phyloP scores from a whole-genome alignment of 2,888 invertebrate genomes.

The Scaptomyza polygonia region DNA sequence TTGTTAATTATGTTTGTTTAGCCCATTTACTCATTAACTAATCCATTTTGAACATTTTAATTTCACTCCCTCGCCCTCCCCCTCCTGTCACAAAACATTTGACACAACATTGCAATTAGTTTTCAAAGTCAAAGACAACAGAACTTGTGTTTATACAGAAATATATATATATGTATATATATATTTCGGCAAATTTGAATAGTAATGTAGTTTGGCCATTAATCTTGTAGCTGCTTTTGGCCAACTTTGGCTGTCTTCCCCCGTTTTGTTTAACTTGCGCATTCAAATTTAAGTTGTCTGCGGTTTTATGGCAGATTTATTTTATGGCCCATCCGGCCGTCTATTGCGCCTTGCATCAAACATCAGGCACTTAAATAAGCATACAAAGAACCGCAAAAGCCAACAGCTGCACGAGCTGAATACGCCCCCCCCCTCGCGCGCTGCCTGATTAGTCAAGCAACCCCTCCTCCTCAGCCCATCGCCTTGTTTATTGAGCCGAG shows the following conservation, averaged over 20 bases:
- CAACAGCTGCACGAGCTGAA: conserved; percentile 26
- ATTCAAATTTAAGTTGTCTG: conserved; percentile 40
- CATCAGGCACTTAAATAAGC: conserved; percentile 20
- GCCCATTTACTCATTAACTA: conserved; percentile 44
- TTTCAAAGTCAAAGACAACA: conserved; percentile 12
- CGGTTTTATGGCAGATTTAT: conserved; percentile 45
- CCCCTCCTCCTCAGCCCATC: neutral
- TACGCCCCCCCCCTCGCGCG: too few species aligned
- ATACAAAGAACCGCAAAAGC: conserved; percentile 41
- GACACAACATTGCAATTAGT: conserved; percentile 27
- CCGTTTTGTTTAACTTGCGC: neutral
- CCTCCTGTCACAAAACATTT: too few species aligned
- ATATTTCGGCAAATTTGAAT: conserved; percentile 12
- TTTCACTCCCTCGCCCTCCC: conserved; percentile 17
- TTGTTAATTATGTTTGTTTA: conserved; percentile 49
- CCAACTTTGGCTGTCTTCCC: conserved; percentile 13
- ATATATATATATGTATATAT: neutral
- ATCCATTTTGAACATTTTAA: conserved; percentile 37
- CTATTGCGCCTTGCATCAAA: neutral
- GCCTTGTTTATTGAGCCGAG: conserved; percentile 20
- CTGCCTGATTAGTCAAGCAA: conserved; percentile 24
- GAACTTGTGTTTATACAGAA: neutral
- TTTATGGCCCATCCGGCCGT: conserved; percentile 8
- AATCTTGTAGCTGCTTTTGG: conserved; percentile 17
- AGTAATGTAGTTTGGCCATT: conserved; percentile 13